These are phyloP conservation scores for Harlomillsia oculata DNA, from an alignment of 1,140 invertebrate genomes.

Conservation along the genomic window DNA sequence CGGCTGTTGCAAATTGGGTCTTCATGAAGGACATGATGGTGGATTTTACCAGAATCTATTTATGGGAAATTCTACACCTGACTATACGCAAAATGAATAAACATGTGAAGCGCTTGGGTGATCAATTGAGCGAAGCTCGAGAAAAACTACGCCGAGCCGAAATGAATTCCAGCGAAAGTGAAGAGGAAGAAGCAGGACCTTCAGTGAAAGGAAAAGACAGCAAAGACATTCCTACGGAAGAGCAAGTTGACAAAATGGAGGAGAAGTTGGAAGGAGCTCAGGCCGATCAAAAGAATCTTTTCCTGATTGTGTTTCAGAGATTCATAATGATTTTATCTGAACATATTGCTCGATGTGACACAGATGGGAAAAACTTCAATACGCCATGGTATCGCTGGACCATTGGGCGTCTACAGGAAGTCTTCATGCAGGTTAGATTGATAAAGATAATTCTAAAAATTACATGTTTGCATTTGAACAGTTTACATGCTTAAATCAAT, in stretches of 20 bases:
- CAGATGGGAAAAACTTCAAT: constrained; percentile 81
- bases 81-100: constrained; percentile 96
- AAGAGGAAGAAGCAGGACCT: constrained; percentile 46
- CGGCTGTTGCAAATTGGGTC: constrained; percentile 95
- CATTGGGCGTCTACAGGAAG: constrained; percentile 85
- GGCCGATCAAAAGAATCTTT: constrained; percentile 92
- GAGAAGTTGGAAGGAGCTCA: constrained; percentile 87
- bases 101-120: constrained; percentile 75
- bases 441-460: too few relatives aligned
- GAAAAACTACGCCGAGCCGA: constrained; percentile 67
- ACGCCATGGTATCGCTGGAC: constrained; percentile 97
- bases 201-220: constrained; percentile 41
- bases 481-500: too few relatives aligned
- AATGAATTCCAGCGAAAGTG: constrained; percentile 52
- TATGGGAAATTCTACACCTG: constrained; percentile 95
- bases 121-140: constrained; percentile 74
- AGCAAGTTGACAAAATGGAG: constrained; percentile 88
- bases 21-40: constrained; percentile 92
- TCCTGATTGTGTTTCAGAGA: constrained; percentile 93
- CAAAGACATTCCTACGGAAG: constrained; percentile 68
- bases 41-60: constrained; percentile 85
- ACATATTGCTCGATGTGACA: constrained; percentile 85
- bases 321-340: constrained; percentile 98
- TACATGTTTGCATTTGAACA: too few relatives aligned
- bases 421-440: constrained; percentile 79